Evolutionary conservation across 2,113 vertebrate genomes (phyloP).

Genomic region (Sylvia atricapilla): DNA sequence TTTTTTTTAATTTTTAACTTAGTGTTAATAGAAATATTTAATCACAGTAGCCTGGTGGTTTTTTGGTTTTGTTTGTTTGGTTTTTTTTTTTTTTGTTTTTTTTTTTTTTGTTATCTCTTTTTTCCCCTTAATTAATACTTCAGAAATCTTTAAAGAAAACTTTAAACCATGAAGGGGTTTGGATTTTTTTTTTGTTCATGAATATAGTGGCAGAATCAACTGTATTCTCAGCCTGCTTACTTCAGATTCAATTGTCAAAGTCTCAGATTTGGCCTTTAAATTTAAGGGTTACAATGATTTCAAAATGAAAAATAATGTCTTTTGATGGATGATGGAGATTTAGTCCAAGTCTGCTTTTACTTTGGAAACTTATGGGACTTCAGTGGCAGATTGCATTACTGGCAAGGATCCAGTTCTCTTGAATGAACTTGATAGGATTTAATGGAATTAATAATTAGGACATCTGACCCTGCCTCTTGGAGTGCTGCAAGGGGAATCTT

Average conservation of each 20-base stretch:
- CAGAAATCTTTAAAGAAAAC: background rate
- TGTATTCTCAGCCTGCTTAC: background rate
- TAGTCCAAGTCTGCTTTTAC: background rate
- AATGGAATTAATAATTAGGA: background rate
- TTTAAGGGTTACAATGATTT: background rate
- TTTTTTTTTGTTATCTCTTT: too few species aligned
- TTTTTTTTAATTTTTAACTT: background rate
- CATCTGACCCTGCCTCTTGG: background rate
- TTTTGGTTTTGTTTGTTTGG: too few species aligned
- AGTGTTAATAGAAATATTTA: background rate
- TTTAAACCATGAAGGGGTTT: background rate
- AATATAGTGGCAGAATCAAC: background rate
- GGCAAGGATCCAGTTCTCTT: background rate
- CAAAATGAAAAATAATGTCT: background rate
- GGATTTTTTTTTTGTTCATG: background rate
- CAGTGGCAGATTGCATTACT: background rate
- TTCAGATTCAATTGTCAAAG: background rate
- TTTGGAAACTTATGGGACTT: background rate
- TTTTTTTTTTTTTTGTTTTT: too few species aligned
- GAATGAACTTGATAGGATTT: background rate
- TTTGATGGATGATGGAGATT: background rate
- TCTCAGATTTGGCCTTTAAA: background rate
- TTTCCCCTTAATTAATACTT: fast-evolving
- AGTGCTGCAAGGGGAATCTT: background rate
- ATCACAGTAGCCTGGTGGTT: background rate